Base-by-base conservation (phyloP, 2,888 invertebrate genomes). In the Ethmia dodecea region DNA sequence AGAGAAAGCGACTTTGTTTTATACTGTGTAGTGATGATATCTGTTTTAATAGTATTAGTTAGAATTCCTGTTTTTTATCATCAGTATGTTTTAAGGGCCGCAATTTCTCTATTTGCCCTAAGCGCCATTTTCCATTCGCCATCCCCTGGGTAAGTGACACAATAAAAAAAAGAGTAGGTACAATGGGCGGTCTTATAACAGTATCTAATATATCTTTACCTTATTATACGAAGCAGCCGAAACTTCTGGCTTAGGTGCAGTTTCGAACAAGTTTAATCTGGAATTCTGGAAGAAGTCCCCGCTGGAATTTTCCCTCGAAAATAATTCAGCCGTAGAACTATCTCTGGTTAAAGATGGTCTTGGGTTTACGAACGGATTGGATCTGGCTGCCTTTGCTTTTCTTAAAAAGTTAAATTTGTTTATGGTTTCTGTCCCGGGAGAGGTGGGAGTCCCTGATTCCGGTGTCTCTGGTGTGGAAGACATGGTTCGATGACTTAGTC, bases 211-310 rank as follows among this genome's bases (percentile, higher is more conserved):
- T n/a, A n/a, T n/a, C n/a, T n/a, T 41, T 68, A 83, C 83, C 79
- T 76, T 74, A 8, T 52, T 57, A 47, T 62, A 73, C 32, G 65
- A 63, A 11, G 22, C n/a, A 12, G 29, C 2, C 2, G 35, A 33
- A 22, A 42, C 48, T 52, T 84, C 84, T 12, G 81, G 81, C 32
- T 79, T 81, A 0, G 84, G 79, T 0, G 73, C 54, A 0, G 83
- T 77, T 18, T 86, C 86, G 28, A 86, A 86, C 6, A 86, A 48
- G 42, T 86, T 86, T 27, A 84, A 38, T 25, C 81, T 64, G 1
- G 86, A 86, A 38, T 63, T 84, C 44, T 86, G 84, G 42, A 84
- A 86, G 47, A 86, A 73, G 33, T 86, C 83, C 4, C 67, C 60
- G 45, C 64, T 83, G 1, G 83, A 86, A 32, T 76, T 83, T 29